Percentiles rank a stretch among this genome's conserved stretches.
Evolutionary conservation across 2,113 vertebrate genomes (phyloP).

Genomic region (Nycticorax nycticorax): DNA sequence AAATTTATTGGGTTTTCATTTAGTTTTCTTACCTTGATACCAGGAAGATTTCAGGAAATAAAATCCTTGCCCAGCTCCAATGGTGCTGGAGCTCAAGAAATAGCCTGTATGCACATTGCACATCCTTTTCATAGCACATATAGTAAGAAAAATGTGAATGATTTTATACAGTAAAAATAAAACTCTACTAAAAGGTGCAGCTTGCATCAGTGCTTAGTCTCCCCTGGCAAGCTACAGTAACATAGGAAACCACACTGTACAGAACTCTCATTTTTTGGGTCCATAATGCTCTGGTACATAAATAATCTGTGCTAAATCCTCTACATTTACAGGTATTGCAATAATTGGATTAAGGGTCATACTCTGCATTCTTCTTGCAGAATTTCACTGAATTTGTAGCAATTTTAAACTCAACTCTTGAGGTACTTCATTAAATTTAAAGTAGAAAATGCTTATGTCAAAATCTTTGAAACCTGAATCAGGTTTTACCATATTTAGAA

Average conservation of each 20-base stretch:
- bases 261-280: not conserved
- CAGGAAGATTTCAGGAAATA: not conserved
- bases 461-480: not conserved
- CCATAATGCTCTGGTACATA: not conserved
- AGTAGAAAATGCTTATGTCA: not conserved
- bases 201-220: not conserved
- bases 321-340: not conserved
- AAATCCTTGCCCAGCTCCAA: not conserved
- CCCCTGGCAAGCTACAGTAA: not conserved
- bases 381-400: not conserved
- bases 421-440: not conserved
- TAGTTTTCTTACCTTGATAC: not conserved
- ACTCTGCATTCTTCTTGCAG: not conserved
- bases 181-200: not conserved
- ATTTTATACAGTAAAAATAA: not conserved
- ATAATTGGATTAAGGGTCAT: not conserved
- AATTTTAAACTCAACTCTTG: not conserved
- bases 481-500: not conserved
- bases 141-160: not conserved
- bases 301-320: not conserved
- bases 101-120: not conserved
- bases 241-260: not conserved
- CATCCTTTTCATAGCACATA: not conserved
- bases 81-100: not conserved
- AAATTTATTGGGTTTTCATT: not conserved